These are phyloP conservation scores for Metopolophium dirhodum DNA, from an alignment of 1,140 invertebrate genomes.

Conservation along the genomic window DNA sequence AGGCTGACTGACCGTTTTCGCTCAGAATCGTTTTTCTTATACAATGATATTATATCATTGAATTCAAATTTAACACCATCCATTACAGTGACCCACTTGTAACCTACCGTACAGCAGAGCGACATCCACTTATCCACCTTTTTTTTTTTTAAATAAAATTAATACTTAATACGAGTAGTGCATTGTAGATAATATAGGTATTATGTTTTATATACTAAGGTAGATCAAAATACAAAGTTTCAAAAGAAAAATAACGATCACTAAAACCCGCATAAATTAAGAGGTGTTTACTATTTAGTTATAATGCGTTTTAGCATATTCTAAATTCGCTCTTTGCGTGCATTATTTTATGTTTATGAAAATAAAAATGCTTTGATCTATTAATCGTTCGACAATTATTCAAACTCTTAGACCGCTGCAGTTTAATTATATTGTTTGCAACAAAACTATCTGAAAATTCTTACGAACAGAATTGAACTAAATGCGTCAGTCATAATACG, in stretches of 20 bases:
- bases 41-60: too few species aligned
- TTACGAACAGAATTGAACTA: background rate
- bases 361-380: background rate
- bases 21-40: too few species aligned
- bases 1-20: too few species aligned
- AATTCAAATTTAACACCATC: too few species aligned
- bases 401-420: background rate
- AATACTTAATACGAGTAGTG: background rate
- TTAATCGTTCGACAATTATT: background rate
- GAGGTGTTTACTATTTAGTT: background rate
- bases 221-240: background rate
- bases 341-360: background rate
- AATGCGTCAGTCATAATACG: background rate
- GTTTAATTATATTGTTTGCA: background rate
- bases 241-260: background rate
- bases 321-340: background rate
- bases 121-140: too few species aligned
- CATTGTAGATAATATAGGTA: too few species aligned
- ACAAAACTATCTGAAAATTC: background rate
- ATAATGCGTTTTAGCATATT: too few species aligned
- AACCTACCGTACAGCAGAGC: too few species aligned
- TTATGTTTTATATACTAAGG: background rate
- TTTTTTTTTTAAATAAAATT: too few species aligned
- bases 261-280: background rate
- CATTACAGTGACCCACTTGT: too few species aligned